Percentiles rank a stretch among this genome's conserved stretches.
These are phyloP conservation scores for Atlantisia rogersi DNA, from an alignment of 2,113 vertebrate genomes.

Conservation along the genomic window DNA sequence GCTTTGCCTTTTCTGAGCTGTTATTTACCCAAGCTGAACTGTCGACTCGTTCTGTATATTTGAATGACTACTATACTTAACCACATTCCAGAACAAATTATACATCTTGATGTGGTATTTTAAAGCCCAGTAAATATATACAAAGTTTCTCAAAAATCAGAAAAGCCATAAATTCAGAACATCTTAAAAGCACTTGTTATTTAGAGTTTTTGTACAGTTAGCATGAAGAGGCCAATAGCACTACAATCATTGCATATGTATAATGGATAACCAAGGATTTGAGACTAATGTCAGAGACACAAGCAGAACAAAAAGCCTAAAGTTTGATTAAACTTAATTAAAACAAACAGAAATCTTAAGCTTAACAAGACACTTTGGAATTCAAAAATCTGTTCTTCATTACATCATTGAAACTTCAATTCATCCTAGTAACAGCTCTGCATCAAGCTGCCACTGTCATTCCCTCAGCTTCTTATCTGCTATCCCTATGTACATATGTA, in stretches of 20 bases:
- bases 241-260: background rate
- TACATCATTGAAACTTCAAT: background rate
- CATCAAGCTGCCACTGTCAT: background rate
- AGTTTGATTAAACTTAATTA: background rate
- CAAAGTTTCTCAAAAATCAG: background rate
- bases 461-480: background rate
- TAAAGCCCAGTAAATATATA: background rate
- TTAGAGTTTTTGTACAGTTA: background rate
- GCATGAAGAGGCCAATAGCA: background rate
- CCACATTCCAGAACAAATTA: background rate
- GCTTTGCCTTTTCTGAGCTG: background rate
- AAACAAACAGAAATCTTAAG: constrained; percentile 25
- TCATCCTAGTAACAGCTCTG: background rate
- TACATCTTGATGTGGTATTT: background rate
- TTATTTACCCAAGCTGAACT: background rate
- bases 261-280: background rate
- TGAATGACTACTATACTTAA: background rate
- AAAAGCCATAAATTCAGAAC: background rate
- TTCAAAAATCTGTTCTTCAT: background rate
- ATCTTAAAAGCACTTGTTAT: background rate
- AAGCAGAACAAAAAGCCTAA: background rate
- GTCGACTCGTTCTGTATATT: background rate
- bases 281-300: background rate
- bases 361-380: background rate
- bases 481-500: background rate